Evolutionary conservation across 1,140 invertebrate species (phyloP), one percentile per base, ranked within the genome.

Genomic region (Halictus rubicundus): DNA sequence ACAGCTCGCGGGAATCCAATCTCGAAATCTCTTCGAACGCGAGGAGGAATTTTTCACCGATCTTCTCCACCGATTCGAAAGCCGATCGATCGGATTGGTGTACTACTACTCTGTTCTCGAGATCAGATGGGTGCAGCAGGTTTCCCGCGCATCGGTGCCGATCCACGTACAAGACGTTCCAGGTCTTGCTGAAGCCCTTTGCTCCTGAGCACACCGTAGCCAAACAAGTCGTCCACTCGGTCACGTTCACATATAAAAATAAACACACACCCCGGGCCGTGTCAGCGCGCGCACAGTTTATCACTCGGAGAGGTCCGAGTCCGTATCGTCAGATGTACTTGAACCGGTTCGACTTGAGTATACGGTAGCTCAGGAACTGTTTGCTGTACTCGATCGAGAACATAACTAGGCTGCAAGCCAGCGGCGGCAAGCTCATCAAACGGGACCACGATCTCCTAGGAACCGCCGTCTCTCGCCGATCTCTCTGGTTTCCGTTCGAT

Each of bases 251-350:
- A 77, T 73, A 84, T 32, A 32, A 32, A 32, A 32, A 32, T 32
- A 32, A 32, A 32, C 32, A 32, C 77, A 84, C 82, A 80, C 80
- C 69, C 71, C 57, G 2, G 72, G 85, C 32, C 32, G 10, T 21
- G 14, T 21, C 39, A 54, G 59, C 80, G 83, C 87, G 82, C 87
- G 80, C 83, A 80, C 86, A 74, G 57, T 84, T 60, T 37, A 70
- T 65, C 84, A 64, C 71, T 85, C 49, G 88, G 90, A 32, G 32
- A 32, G 83, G 91, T 92, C 92, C 92, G 92, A 93, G 92, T 92
- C 89, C 91, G 89, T 93, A 93, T 92, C 89, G 92, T 93, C 92
- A 93, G 91, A 93, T 93, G 85, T 93, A 93, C 77, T 93, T 93
- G 92, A 93, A 93, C 68, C 92, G 92, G 83, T 93, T 93, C 82